Conservation (phyloP, 2,888 invertebrate genomes). For the Eupsilia transversa region DNA sequence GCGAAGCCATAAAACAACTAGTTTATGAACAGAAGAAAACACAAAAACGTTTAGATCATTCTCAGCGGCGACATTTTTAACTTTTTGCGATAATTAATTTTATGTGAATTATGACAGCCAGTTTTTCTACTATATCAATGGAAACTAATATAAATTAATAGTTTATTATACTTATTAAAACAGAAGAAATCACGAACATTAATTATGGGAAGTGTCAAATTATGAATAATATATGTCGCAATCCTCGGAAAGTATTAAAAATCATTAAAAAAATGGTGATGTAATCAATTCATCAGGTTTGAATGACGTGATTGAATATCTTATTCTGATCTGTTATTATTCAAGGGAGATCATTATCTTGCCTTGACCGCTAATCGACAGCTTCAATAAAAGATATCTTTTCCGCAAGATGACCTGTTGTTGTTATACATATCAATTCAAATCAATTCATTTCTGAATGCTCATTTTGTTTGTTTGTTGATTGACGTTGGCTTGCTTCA, state of each 20-base stretch:
- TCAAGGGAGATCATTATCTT: conserved; percentile 1
- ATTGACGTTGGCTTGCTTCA: background rate
- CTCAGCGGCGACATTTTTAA: conserved; percentile 48
- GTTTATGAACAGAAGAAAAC: background rate
- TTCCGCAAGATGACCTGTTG: background rate
- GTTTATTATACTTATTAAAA: conserved; percentile 14
- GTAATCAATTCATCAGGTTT: background rate
- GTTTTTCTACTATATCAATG: conserved; percentile 28
- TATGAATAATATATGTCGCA: conserved; percentile 11
- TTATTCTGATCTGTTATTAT: background rate
- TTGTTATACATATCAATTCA: background rate
- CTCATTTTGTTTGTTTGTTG: too few species aligned
- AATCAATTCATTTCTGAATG: background rate
- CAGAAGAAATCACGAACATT: conserved; percentile 20
- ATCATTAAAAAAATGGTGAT: conserved; percentile 26
- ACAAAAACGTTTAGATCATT: conserved; percentile 44
- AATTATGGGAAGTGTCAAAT: conserved; percentile 10
- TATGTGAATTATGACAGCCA: conserved; percentile 34
- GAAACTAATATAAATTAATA: conserved; percentile 35
- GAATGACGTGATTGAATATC: conserved; percentile 14
- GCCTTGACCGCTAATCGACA: conserved; percentile 1
- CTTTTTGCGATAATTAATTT: conserved; percentile 33
- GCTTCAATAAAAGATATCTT: background rate
- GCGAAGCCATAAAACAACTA: background rate
- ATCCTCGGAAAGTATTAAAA: background rate